phyloP scores from a whole-genome alignment of 2,113 vertebrate species.

The Saccopteryx bilineata region DNA sequence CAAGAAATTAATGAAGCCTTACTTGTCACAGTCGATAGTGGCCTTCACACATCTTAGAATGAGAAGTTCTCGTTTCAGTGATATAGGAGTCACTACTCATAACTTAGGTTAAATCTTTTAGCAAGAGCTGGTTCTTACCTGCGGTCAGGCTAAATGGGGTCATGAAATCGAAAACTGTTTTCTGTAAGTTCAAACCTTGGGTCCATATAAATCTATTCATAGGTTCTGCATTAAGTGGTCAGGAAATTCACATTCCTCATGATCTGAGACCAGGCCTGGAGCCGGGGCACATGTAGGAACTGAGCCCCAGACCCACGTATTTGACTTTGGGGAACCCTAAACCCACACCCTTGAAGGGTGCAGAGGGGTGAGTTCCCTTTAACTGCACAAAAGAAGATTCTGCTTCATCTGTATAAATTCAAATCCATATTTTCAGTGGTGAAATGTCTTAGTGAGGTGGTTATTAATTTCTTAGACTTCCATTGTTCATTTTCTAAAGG shows the following conservation, averaged over 20 bases:
- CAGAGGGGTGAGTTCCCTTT: background rate
- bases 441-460: background rate
- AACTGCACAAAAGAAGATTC: background rate
- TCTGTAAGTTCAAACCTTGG: background rate
- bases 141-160: background rate
- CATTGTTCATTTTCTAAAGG: background rate
- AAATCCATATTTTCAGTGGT: background rate
- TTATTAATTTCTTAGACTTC: background rate
- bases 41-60: background rate
- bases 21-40: background rate
- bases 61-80: background rate
- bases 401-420: background rate
- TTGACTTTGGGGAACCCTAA: background rate
- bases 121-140: background rate
- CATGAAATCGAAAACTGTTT: background rate
- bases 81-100: slow-evolving; percentile 15
- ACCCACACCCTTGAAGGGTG: background rate
- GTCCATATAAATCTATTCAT: background rate
- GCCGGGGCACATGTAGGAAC: background rate
- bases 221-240: background rate
- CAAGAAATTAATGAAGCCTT: background rate
- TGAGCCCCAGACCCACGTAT: background rate
- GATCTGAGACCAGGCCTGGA: background rate
- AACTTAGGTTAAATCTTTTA: background rate
- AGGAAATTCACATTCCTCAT: background rate